Evolutionary conservation across 2,797 vertebrate species (phyloP).

Genomic region (Scomberomorus guttatus): DNA sequence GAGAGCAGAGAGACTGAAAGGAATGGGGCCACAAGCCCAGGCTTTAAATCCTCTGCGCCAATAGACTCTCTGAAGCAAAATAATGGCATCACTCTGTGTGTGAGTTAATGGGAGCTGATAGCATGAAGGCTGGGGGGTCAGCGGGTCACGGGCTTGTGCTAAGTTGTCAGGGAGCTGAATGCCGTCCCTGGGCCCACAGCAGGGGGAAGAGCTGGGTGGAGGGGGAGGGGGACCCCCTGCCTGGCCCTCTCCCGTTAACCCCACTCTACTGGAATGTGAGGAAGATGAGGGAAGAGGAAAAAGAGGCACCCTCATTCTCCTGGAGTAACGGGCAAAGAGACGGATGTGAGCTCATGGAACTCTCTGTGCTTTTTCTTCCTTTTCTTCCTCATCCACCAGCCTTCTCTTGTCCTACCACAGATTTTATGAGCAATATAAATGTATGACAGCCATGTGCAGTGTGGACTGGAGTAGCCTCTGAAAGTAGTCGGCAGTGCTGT

Average conservation of each 20-base stretch:
- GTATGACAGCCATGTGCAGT: conserved; percentile 38
- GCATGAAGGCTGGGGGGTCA: conserved; percentile 89
- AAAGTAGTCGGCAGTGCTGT: conserved; percentile 43
- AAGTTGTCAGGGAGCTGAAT: conserved; percentile 92
- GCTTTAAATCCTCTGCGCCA: conserved; percentile 87
- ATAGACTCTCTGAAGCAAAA: conserved; percentile 90
- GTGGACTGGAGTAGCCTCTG: conserved; percentile 51
- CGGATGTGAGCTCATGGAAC: conserved; percentile 73
- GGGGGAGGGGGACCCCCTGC: conserved; percentile 79
- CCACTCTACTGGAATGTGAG: conserved; percentile 80
- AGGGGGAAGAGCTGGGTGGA: conserved; percentile 70
- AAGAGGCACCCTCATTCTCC: conserved; percentile 52
- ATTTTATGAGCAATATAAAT: conserved; percentile 55
- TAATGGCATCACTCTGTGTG: conserved; percentile 88
- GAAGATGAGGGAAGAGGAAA: conserved; percentile 62
- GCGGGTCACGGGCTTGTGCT: conserved; percentile 85
- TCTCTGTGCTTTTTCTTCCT: conserved; percentile 24
- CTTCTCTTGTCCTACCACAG: conserved; percentile 23
- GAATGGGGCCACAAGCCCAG: conserved; percentile 82
- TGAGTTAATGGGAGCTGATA: conserved; percentile 93
- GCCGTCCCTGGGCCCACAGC: conserved; percentile 79
- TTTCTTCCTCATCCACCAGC: conserved; percentile 27
- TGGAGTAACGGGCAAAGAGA: conserved; percentile 56
- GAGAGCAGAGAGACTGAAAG: conserved; percentile 88
- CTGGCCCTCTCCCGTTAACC: conserved; percentile 70